Conservation (phyloP, 1,140 invertebrate genomes). For the Stegodyphus mimosarum region DNA sequence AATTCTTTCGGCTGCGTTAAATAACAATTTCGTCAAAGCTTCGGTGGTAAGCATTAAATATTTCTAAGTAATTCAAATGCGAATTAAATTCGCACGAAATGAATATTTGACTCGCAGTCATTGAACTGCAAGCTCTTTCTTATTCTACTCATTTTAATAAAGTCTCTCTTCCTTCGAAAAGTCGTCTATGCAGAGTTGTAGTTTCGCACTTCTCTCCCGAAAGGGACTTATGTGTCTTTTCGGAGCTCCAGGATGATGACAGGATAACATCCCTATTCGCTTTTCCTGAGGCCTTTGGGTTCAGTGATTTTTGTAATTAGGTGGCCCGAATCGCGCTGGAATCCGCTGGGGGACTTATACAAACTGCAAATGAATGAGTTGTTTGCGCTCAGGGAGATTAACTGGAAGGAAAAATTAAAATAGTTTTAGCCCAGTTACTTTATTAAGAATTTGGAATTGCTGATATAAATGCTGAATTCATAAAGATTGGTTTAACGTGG, state of each 20-base stretch:
- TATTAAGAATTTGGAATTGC: too few species aligned
- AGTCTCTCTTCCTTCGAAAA: neutral
- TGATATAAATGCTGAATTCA: too few species aligned
- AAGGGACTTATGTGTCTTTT: constrained; percentile 10
- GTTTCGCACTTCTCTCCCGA: neutral
- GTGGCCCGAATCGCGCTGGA: neutral
- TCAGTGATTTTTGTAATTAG: constrained; percentile 39
- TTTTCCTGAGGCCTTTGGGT: neutral
- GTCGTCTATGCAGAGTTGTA: neutral
- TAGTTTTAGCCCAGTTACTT: too few species aligned
- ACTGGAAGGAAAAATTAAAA: too few species aligned
- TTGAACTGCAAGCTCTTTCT: neutral
- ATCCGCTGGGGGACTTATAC: neutral
- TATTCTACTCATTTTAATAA: neutral
- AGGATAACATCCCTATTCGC: neutral
- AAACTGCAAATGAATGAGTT: constrained; percentile 1
- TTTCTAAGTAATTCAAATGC: neutral
- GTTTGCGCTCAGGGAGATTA: too few species aligned
- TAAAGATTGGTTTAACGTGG: too few species aligned
- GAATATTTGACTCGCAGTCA: neutral
- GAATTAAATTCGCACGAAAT: neutral
- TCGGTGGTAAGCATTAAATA: neutral
- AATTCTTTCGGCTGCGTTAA: too few species aligned
- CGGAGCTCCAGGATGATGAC: constrained; percentile 1
- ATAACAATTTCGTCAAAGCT: too few species aligned